These are phyloP conservation scores for Strix uralensis DNA, from an alignment of 2,113 vertebrate genomes.

Conservation along the genomic window DNA sequence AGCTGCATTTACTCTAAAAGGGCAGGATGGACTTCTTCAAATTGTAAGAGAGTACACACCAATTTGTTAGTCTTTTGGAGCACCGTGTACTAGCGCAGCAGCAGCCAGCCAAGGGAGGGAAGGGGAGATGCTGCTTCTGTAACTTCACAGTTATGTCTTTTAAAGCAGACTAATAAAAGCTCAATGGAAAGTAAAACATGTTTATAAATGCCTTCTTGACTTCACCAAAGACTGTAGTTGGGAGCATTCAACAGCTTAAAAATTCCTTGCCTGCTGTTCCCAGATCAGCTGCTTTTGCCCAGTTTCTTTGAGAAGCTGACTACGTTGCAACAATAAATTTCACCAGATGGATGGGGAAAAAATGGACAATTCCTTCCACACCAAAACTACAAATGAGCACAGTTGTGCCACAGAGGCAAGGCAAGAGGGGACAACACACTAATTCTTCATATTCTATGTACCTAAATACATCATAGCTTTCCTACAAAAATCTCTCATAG, in stretches of 20 bases:
- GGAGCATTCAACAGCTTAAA: not conserved
- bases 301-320: not conserved
- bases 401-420: not conserved
- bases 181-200: not conserved
- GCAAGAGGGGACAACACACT: not conserved
- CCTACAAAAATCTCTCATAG: not conserved
- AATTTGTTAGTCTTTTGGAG: not conserved
- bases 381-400: not conserved
- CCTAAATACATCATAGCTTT: not conserved
- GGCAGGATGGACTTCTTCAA: not conserved
- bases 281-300: not conserved
- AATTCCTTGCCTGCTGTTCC: not conserved
- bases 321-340: not conserved
- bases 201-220: not conserved
- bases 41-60: rapidly evolving
- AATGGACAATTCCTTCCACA: not conserved
- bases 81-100: not conserved
- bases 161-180: not conserved
- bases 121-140: not conserved
- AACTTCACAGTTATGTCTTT: not conserved
- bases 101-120: not conserved
- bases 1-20: not conserved
- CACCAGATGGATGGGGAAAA: not conserved
- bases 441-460: not conserved
- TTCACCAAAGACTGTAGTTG: not conserved